Base-by-base conservation (phyloP, 1,140 invertebrate genomes). In the Heliconius himera region DNA sequence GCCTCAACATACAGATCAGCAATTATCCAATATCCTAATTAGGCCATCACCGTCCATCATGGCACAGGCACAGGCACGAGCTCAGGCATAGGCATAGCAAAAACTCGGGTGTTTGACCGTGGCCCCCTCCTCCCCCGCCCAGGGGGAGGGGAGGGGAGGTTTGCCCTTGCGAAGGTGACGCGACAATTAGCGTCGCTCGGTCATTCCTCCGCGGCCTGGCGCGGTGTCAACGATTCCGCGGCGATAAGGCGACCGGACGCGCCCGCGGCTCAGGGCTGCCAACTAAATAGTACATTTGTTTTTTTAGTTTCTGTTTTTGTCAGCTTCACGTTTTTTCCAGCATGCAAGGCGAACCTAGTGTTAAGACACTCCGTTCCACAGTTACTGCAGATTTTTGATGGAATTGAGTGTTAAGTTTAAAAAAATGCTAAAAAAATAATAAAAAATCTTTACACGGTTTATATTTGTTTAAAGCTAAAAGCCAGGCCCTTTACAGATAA, bases 181-280 rank as follows among this genome's bases (percentile, higher is more conserved):
- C 89, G 89, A 89, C 91, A 92, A 92, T 92, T 92, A 92, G 88
- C 87, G 88, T 80, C 83, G 88, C 85, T 84, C 89, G 90, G 89
- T 90, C 88, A 89, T 90, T 90, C 87, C 86, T 81, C 89, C 87
- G 85, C 85, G 81, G 83, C 78, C 86, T 91, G 90, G 91, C 91
- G 88, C 89, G 89, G 84, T 91, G 91, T 92, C 91, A 92, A 92
- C 91, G 91, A 91, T 91, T 90, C 86, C 88, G 89, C 91, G 89
- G 86, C 91, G 90, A 90, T 90, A 87, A 85, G 87, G 85, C 86
- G 85, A 85, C 87, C 88, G 85, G 87, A 85, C 90, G 87, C 86
- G 84, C 76, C 76, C 80, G 80, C 71, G 82, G 77, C 54, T 26
- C 54, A 77, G 70, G 76, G 70, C 70, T 72, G 70, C 22, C 73